Evolutionary conservation across 2,888 invertebrate species (phyloP).

Genomic region (Lypha dubia): DNA sequence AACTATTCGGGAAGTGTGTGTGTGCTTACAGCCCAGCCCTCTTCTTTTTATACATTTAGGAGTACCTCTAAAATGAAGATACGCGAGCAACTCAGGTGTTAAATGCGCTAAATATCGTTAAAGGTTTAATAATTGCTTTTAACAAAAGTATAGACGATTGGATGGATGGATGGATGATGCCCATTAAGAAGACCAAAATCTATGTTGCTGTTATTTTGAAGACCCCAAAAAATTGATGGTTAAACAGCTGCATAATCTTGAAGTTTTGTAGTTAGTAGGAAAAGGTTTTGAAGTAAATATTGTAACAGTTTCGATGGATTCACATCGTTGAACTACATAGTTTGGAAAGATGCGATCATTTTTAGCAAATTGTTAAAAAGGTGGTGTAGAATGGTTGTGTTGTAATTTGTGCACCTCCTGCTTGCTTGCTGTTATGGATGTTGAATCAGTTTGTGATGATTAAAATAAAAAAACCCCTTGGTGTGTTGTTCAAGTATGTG

Average conservation of each 20-base stretch:
- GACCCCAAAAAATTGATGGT: not conserved
- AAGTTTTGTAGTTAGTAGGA: slow-evolving; percentile 7
- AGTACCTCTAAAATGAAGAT: slow-evolving; percentile 24
- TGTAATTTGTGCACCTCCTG: not conserved
- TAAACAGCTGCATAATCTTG: slow-evolving; percentile 6
- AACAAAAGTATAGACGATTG: slow-evolving; percentile 1
- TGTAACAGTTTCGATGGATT: slow-evolving; percentile 2
- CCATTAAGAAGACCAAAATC: slow-evolving; percentile 6
- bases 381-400: slow-evolving; percentile 1
- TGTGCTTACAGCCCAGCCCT: not conserved
- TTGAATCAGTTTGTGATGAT: slow-evolving; percentile 19
- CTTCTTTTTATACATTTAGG: not conserved
- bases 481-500: slow-evolving; percentile 20
- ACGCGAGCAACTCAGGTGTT: slow-evolving; percentile 27
- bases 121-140: slow-evolving; percentile 15
- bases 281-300: slow-evolving; percentile 14
- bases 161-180: slow-evolving; percentile 6
- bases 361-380: slow-evolving; percentile 13
- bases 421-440: slow-evolving; percentile 3
- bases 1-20: slow-evolving; percentile 27
- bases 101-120: not conserved
- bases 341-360: slow-evolving; percentile 17
- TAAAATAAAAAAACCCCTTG: slow-evolving; percentile 16
- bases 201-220: slow-evolving; percentile 20
- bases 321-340: not conserved